Percentiles rank a stretch among this genome's conserved stretches.
phyloP scores from a whole-genome alignment of 2,888 invertebrate species.

The Caenorhabditis sinica region DNA sequence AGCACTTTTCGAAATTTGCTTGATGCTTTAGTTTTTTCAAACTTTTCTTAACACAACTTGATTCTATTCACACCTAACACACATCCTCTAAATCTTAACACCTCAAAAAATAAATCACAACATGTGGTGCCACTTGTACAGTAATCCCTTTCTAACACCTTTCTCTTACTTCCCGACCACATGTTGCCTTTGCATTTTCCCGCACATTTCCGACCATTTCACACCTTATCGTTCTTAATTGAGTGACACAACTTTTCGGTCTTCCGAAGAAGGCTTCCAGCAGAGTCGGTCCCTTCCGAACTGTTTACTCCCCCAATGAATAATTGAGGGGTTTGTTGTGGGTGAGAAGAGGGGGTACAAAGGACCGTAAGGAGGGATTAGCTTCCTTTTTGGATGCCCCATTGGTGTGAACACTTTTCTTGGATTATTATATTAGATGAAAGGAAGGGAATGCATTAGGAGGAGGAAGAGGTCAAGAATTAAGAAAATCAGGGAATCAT shows the following conservation, averaged over 20 bases:
- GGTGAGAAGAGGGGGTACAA: slow-evolving; percentile 26
- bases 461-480: slow-evolving; percentile 15
- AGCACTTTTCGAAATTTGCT: too few relatives aligned
- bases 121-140: slow-evolving; percentile 1
- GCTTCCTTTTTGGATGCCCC: neutral
- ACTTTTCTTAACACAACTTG: too few relatives aligned
- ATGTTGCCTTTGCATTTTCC: neutral
- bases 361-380: slow-evolving; percentile 35
- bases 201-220: neutral
- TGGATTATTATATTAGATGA: slow-evolving; percentile 44
- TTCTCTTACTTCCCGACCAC: neutral
- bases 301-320: neutral
- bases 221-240: slow-evolving; percentile 10
- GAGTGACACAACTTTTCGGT: neutral
- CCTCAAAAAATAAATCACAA: neutral
- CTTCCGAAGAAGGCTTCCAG: slow-evolving; percentile 3
- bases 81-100: too few relatives aligned
- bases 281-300: neutral
- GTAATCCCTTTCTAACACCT: slow-evolving; percentile 8
- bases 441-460: slow-evolving; percentile 30
- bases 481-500: neutral
- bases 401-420: slow-evolving; percentile 32
- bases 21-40: too few relatives aligned
- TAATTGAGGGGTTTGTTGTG: slow-evolving; percentile 15
- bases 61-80: too few relatives aligned